phyloP scores from a whole-genome alignment of 2,888 invertebrate species.

The Pseudococcus jackbeardsleyi region DNA sequence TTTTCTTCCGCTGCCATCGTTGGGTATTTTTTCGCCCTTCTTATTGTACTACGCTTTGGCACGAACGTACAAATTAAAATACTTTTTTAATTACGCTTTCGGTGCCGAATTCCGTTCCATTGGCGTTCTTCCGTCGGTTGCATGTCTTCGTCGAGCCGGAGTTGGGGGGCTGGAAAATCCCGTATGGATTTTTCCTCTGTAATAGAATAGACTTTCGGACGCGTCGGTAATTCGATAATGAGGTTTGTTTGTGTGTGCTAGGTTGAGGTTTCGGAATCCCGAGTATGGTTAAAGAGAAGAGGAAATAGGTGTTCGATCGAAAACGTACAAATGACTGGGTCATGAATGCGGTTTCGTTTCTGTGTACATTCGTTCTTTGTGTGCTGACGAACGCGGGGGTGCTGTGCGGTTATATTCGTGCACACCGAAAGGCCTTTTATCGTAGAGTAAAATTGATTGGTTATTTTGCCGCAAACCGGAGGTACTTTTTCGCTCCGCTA shows the following conservation, averaged over 20 bases:
- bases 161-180: too few relatives aligned
- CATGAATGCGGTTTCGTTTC: neutral
- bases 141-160: neutral
- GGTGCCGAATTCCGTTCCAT: neutral
- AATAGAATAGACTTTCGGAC: neutral
- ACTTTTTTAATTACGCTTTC: neutral
- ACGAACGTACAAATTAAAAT: constrained; percentile 17
- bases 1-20: neutral
- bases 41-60: neutral
- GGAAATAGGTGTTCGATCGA: neutral
- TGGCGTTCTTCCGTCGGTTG: neutral
- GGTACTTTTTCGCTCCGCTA: neutral
- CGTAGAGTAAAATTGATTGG: neutral
- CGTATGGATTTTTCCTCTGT: neutral
- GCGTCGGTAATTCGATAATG: neutral
- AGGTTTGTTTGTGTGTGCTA: neutral
- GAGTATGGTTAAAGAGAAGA: neutral
- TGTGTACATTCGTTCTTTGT: neutral
- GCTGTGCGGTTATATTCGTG: neutral
- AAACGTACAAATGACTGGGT: neutral
- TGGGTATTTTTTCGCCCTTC: neutral
- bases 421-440: neutral
- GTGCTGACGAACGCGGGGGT: neutral
- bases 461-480: neutral
- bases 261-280: neutral